Evolutionary conservation across 2,888 invertebrate species (phyloP), one percentile per base, ranked within the genome.

Genomic region (Caenorhabditis doughertyi): DNA sequence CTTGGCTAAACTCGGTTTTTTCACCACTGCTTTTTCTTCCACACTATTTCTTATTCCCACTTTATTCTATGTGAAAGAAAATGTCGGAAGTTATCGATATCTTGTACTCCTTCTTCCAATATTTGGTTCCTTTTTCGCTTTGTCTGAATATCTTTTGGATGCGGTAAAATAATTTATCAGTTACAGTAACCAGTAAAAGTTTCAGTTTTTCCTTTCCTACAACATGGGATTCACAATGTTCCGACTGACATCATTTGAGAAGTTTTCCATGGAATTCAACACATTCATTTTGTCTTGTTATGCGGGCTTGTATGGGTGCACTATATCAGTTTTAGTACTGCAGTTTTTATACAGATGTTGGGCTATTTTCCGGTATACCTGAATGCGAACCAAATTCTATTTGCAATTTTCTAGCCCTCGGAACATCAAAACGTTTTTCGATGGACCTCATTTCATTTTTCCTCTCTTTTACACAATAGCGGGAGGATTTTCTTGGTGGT

Each of bases 41-140:
- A 16, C 32, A 2, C 49, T 65, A 3, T 65, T 65, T 25, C 7
- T 51, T 9, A 29, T 55, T 68, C 39, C 55, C n/a, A 68, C 68
- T 13, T 8, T 68, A 23, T 68, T 55, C 44, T 68, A 42, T 42
- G 68, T 56, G n/a, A 68, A 68, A n/a, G 42, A 68, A 3, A 68
- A 68, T 11, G 16, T 68, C 16, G 68, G 68, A 11, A 56, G 55
- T 25, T 68, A 55, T 55, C 39, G 55, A 18, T 44, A 53, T 21
- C 18, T 68, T 21, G 16, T 68, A 8, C 21, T 68, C 1, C 13
- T 53, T 16, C 18, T 68, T 11, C 56, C 68, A 8, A n/a, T 68
- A 5, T 16, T n/a, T 23, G 68, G 68, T 3, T 39, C 42, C 51
- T 11, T 68, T 9, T 55, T 68, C 13, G 39, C 68, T 0, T 21